phyloP scores from a whole-genome alignment of 2,888 invertebrate species.

The Aspidapion aeneum region DNA sequence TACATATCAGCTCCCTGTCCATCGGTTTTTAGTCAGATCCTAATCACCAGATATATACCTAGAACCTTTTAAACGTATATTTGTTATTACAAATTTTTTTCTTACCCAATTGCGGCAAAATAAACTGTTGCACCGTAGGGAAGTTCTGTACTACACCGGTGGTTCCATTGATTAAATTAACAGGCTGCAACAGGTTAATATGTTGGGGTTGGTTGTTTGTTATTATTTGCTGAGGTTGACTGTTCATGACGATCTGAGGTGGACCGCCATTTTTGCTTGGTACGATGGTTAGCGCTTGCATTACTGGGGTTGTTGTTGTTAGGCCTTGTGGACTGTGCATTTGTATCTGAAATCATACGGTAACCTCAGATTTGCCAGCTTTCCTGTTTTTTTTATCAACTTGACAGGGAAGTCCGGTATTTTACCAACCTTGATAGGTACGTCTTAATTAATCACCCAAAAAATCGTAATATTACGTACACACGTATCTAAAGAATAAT shows the following conservation, averaged over 20 bases:
- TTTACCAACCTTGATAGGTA: too few relatives aligned
- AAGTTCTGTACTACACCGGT: conserved; percentile 70
- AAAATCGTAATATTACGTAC: too few relatives aligned
- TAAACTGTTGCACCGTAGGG: conserved; percentile 77
- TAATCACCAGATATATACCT: too few relatives aligned
- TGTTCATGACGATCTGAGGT: conserved; percentile 75
- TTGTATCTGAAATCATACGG: conserved; percentile 54
- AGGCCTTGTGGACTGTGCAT: conserved; percentile 65
- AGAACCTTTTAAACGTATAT: too few relatives aligned
- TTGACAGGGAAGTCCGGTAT: too few relatives aligned
- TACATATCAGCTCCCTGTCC: too few relatives aligned
- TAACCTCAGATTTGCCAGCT: too few relatives aligned
- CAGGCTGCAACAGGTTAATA: conserved; percentile 75
- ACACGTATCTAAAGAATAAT: too few relatives aligned
- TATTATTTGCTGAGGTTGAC: conserved; percentile 66
- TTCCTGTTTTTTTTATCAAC: too few relatives aligned
- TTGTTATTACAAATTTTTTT: too few relatives aligned
- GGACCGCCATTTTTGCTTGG: conserved; percentile 72
- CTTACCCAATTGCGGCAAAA: conserved; percentile 76
- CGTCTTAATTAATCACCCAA: too few relatives aligned
- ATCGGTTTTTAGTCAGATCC: too few relatives aligned
- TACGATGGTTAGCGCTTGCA: conserved; percentile 73
- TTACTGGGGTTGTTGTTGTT: conserved; percentile 63
- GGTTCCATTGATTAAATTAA: conserved; percentile 71
- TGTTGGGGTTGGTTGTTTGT: conserved; percentile 55